Conservation (phyloP, 2,113 vertebrate genomes). For the Psittacus erithacus region DNA sequence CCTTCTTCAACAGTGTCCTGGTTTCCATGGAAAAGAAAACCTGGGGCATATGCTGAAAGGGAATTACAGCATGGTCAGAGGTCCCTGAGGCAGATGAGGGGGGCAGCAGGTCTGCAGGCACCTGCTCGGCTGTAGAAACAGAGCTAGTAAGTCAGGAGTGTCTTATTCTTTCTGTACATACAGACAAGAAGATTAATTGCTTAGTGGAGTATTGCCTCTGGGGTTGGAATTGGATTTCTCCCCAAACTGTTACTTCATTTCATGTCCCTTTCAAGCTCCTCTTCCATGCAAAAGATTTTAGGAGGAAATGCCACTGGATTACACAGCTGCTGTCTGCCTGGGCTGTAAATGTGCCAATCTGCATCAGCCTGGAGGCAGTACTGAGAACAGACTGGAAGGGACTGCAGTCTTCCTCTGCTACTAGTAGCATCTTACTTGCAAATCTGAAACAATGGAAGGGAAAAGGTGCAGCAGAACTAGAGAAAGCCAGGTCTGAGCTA, state of each 20-base stretch:
- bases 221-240: slow-evolving; percentile 34
- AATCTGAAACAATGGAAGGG: slow-evolving; percentile 7
- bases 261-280: slow-evolving; percentile 28
- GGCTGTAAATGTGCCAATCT: slow-evolving; percentile 28
- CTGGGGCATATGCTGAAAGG: background rate
- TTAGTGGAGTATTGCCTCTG: background rate
- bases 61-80: background rate
- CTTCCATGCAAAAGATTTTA: slow-evolving; percentile 32
- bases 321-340: slow-evolving; percentile 50
- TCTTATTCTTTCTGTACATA: background rate
- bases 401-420: background rate
- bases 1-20: background rate
- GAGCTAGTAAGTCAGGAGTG: background rate
- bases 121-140: background rate
- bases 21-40: slow-evolving; percentile 33
- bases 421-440: slow-evolving; percentile 11
- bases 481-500: background rate
- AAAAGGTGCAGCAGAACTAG: background rate
- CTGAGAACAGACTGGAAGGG: slow-evolving; percentile 36
- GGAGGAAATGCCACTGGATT: slow-evolving; percentile 61
- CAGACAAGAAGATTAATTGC: slow-evolving; percentile 28
- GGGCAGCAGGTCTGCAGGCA: background rate
- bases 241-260: slow-evolving; percentile 32
- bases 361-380: slow-evolving; percentile 46
- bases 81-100: background rate